Conservation (phyloP, 2,113 vertebrate species). For the Lasiurus borealis region DNA sequence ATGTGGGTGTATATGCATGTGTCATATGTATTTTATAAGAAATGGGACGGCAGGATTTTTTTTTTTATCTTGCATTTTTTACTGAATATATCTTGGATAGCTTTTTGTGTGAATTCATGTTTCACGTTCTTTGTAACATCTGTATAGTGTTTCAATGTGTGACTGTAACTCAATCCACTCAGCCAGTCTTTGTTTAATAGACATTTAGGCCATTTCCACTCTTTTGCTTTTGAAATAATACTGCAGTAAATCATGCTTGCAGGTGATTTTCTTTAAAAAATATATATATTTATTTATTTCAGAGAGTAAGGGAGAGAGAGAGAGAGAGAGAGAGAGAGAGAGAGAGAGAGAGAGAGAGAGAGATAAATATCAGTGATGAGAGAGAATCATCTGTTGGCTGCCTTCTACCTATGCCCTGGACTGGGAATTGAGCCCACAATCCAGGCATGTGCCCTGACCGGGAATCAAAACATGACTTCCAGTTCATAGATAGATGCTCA, state of each 20-base stretch:
- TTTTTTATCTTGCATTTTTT: neutral
- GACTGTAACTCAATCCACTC: neutral
- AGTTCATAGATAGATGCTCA: too few relatives aligned
- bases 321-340: too few relatives aligned
- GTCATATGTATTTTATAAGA: neutral
- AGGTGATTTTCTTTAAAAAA: neutral
- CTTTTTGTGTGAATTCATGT: neutral
- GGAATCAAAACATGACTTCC: too few relatives aligned
- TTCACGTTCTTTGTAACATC: neutral
- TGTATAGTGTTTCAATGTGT: neutral
- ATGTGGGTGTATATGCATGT: neutral
- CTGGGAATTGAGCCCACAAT: too few relatives aligned
- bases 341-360: too few relatives aligned
- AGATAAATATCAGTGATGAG: too few relatives aligned
- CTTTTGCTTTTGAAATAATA: neutral
- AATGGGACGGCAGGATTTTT: neutral
- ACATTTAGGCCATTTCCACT: neutral
- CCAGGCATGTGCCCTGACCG: too few relatives aligned
- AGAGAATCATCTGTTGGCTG: too few relatives aligned
- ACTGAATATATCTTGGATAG: neutral
- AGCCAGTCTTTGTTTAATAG: neutral
- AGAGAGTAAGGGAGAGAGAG: too few relatives aligned
- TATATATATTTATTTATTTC: too few relatives aligned
- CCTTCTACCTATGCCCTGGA: too few relatives aligned
- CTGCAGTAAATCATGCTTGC: neutral